Evolutionary conservation across 2,797 vertebrate species (phyloP).

Genomic region (Argyrosomus regius): DNA sequence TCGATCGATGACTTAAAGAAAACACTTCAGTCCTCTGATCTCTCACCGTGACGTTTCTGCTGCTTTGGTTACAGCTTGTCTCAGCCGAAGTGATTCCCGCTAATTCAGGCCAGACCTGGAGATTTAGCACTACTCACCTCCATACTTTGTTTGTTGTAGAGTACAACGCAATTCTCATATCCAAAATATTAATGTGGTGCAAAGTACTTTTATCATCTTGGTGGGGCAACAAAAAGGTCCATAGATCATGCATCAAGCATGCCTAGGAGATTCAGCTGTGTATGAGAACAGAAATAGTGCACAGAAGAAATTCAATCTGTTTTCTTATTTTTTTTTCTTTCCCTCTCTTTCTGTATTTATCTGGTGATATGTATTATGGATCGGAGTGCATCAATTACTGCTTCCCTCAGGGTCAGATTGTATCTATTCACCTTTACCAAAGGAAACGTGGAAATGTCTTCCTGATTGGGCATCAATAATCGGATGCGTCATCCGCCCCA

Average conservation of each 20-base stretch:
- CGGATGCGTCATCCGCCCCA: not conserved
- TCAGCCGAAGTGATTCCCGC: not conserved
- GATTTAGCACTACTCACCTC: not conserved
- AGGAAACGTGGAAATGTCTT: not conserved
- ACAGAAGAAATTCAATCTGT: not conserved
- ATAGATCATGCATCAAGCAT: not conserved
- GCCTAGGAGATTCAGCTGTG: not conserved
- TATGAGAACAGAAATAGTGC: not conserved
- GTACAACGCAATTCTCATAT: not conserved
- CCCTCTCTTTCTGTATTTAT: not conserved
- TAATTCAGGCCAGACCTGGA: not conserved
- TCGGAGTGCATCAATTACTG: not conserved
- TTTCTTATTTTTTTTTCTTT: not conserved
- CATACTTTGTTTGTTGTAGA: not conserved
- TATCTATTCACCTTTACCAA: not conserved
- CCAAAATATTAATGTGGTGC: not conserved
- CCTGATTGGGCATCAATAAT: not conserved
- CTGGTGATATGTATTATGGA: not conserved
- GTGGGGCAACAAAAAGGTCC: not conserved
- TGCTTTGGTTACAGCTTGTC: not conserved
- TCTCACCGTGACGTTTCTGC: not conserved
- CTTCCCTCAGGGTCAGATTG: not conserved
- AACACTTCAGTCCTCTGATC: not conserved
- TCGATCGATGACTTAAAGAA: not conserved
- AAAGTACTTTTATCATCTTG: not conserved